Conservation (phyloP, 2,113 vertebrate genomes). For the Heterocephalus glaber region DNA sequence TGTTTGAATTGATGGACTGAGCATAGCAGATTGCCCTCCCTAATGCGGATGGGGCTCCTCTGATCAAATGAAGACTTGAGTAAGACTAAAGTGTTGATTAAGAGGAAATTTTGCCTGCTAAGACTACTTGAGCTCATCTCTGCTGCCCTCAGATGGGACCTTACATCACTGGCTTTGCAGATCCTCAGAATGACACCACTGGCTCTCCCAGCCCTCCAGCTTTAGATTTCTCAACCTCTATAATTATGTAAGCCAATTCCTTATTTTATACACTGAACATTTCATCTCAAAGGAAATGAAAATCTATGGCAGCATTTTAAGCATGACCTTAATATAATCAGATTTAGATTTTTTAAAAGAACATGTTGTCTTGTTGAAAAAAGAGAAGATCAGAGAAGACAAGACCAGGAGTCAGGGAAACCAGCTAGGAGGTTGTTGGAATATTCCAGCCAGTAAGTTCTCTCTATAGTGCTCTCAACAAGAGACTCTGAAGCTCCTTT, state of each 20-base stretch:
- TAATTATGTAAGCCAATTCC: not conserved
- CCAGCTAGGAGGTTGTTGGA: not conserved
- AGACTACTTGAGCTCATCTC: not conserved
- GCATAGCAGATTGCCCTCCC: not conserved
- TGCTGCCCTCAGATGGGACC: not conserved
- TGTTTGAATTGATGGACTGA: not conserved
- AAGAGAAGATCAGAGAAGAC: not conserved
- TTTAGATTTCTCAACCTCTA: not conserved
- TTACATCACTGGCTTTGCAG: not conserved
- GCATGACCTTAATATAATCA: not conserved
- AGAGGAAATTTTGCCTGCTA: not conserved
- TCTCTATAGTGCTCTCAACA: not conserved
- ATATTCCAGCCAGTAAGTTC: not conserved
- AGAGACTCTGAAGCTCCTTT: not conserved
- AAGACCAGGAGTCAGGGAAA: not conserved
- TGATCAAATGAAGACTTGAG: not conserved
- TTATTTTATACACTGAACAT: not conserved
- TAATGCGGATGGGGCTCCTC: not conserved
- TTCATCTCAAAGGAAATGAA: not conserved
- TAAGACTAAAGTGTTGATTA: not conserved
- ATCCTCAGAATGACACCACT: not conserved
- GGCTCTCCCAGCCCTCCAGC: not conserved
- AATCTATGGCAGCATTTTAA: not conserved
- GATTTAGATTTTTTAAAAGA: constrained; percentile 9
- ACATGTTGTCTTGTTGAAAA: not conserved